Base-by-base conservation (phyloP, 2,888 invertebrate species). In the Drosophila austrosaltans region DNA sequence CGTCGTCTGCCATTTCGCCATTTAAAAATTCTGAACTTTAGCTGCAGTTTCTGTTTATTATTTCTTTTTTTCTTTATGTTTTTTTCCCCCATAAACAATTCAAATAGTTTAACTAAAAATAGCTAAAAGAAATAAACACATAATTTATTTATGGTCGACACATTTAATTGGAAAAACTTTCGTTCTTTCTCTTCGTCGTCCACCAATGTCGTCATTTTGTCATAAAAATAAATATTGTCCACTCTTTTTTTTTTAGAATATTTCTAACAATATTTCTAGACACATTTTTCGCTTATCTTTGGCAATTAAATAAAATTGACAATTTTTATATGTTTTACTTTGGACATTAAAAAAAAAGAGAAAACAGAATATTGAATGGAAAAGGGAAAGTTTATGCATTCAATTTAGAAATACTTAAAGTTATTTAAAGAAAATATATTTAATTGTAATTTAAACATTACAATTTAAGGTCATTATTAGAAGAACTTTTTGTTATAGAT, bases 121-220 rank as follows among this genome's bases (percentile, higher is more conserved):
- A 53, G 39, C 36, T 10, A 67, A 67, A 63, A 73, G 59, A 42
- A 2, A 36, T 36, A 36, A 36, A 36, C 30, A 56, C 48, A 60
- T 63, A 63, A 73, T 73, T 73, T 73, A 73, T 73, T 73, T 73
- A 66, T 69, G 73, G 71, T 73, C 69, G 75, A 73, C 63, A 48
- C 48, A 77, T 77, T 86, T 88, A 86, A 85, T 83, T 83, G 79
- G 78, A 87, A 81, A 81, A 76, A 48, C 48, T 22, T 48, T 78
- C 81, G 76, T 75, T 81, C 79, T 70, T 67, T 44, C 44, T 44
- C 28, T 28, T 28, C 5, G 3, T 28, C 5, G 8, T 10, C 36
- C 36, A 12, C 48, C 84, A 88, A 88, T 88, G 87, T 86, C 85
- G 88, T 86, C 85, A 88, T 83, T 67, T 73, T 39, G 72, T 59